Evolutionary conservation across 2,113 vertebrate species (phyloP).

Genomic region (Ia io): DNA sequence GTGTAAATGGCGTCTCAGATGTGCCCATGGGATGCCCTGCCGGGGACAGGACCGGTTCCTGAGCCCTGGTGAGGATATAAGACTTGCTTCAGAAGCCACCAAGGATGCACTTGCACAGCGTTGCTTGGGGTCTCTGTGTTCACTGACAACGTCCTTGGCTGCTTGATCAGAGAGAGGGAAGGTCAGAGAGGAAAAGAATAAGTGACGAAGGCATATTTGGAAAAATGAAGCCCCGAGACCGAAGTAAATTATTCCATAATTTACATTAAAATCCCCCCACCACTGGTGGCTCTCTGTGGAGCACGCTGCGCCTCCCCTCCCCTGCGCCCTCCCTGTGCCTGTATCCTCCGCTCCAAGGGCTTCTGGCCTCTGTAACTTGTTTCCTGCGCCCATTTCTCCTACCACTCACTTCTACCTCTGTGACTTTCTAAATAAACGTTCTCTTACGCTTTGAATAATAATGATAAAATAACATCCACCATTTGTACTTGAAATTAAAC

Average conservation of each 20-base stretch:
- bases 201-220: not conserved
- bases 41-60: rapidly evolving
- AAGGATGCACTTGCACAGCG: not conserved
- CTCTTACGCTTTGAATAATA: too few species aligned
- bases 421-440: too few species aligned
- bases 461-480: too few species aligned
- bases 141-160: not conserved
- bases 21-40: not conserved
- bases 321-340: too few species aligned
- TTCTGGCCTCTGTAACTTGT: too few species aligned
- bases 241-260: not conserved
- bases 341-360: too few species aligned
- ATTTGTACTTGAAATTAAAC: not conserved
- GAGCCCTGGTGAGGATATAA: not conserved
- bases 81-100: not conserved
- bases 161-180: not conserved
- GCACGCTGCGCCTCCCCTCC: too few species aligned
- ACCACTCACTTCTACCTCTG: too few species aligned
- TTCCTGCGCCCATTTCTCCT: too few species aligned
- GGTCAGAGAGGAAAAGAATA: not conserved
- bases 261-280: not conserved
- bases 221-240: not conserved
- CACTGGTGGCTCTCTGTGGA: too few species aligned
- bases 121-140: not conserved
- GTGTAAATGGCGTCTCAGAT: rapidly evolving